Conservation (phyloP, 2,797 vertebrate genomes). For the Sardinella longiceps region DNA sequence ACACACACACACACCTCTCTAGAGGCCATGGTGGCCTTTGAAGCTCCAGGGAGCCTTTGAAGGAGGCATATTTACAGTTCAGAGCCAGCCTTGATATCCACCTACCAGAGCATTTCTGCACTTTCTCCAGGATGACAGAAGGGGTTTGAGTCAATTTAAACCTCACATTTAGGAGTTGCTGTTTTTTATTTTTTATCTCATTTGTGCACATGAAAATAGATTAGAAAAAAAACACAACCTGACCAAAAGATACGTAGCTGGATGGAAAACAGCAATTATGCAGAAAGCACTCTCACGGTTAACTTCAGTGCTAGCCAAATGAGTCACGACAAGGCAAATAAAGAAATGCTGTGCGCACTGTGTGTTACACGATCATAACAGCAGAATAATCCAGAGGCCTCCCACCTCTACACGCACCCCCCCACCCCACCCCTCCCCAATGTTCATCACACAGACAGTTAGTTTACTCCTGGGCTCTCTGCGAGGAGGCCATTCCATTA, state of each 20-base stretch:
- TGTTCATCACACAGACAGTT: not conserved
- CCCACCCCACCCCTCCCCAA: not conserved
- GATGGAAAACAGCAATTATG: not conserved
- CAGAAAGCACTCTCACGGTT: not conserved
- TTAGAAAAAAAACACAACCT: not conserved
- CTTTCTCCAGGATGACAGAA: not conserved
- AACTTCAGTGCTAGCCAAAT: not conserved
- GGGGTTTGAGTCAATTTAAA: not conserved
- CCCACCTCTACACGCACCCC: too few relatives aligned
- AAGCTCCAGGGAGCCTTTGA: constrained; percentile 35
- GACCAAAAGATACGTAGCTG: not conserved
- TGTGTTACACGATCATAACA: not conserved
- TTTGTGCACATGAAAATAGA: not conserved
- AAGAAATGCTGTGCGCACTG: not conserved
- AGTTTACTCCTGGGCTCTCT: not conserved
- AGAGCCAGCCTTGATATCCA: constrained; percentile 41
- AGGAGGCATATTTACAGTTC: constrained; percentile 64
- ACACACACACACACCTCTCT: not conserved
- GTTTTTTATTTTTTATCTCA: not conserved
- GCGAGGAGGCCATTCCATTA: constrained; percentile 5
- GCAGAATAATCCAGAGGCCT: not conserved
- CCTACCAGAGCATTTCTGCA: not conserved
- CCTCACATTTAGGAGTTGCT: not conserved
- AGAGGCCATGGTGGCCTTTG: not conserved
- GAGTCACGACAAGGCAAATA: not conserved